A percentile compares a stretch with the other conserved stretches of the same genome.
Evolutionary conservation across 2,797 vertebrate genomes (phyloP).

Genomic region (Hephaestus fuliginosus): DNA sequence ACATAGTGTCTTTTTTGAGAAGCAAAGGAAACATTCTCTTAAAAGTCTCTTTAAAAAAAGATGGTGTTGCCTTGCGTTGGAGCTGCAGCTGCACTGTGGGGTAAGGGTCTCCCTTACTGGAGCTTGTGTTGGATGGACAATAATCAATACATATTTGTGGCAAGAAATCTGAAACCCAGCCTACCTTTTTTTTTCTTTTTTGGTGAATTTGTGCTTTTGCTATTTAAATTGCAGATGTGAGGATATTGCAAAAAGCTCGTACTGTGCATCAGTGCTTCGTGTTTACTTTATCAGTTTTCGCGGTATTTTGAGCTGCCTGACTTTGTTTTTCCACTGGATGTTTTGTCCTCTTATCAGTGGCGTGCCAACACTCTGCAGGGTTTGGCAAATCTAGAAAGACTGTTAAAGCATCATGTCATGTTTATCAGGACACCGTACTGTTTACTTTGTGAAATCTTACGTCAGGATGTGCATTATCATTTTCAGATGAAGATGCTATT

Average conservation of each 20-base stretch:
- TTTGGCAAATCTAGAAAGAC: constrained; percentile 28
- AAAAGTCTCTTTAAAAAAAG: constrained; percentile 25
- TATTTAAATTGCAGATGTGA: constrained; percentile 90
- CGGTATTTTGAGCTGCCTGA: constrained; percentile 60
- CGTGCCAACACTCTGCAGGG: constrained; percentile 17
- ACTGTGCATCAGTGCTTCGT: constrained; percentile 84
- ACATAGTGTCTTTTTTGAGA: constrained; percentile 27
- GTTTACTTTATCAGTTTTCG: constrained; percentile 86
- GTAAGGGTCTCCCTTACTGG: constrained; percentile 58
- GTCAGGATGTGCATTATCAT: constrained; percentile 65
- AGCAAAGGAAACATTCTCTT: constrained; percentile 30
- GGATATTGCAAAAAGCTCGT: constrained; percentile 68
- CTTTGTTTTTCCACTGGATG: constrained; percentile 45
- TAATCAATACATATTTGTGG: constrained; percentile 75
- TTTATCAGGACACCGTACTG: constrained; percentile 45
- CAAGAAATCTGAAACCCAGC: constrained; percentile 77
- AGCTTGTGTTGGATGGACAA: constrained; percentile 84
- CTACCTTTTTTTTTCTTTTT: constrained; percentile 80
- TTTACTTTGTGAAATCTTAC: constrained; percentile 68
- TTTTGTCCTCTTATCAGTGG: constrained; percentile 45
- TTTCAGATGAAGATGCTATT: constrained; percentile 92
- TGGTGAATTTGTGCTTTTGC: constrained; percentile 85
- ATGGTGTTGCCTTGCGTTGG: constrained; percentile 46
- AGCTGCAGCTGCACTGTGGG: constrained; percentile 35
- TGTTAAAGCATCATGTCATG: constrained; percentile 35